Evolutionary conservation across 2,888 invertebrate genomes (phyloP), one percentile per base, ranked within the genome.

Genomic region (Synergus umbraculus): DNA sequence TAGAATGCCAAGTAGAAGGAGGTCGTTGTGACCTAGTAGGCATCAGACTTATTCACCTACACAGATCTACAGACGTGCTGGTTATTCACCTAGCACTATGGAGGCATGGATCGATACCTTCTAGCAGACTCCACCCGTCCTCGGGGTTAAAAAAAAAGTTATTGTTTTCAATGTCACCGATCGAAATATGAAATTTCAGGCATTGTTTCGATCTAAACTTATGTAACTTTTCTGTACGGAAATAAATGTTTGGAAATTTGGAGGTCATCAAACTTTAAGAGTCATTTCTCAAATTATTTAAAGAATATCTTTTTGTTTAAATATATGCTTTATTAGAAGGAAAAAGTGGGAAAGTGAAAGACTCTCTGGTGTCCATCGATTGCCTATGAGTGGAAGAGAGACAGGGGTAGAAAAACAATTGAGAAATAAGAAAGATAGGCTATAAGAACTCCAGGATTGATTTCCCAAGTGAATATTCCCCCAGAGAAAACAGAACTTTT

Each of bases 151-250:
- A 76, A 15, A 15, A 54, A 54, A 41, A 76, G 15, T 58, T 29
- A 41, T 76, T n/a, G 12, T 76, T 54, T 76, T 76, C 54, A 76
- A 76, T 76, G 54, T 76, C 76, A 54, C 46, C 54, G 46, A 3
- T 54, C 66, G 41, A 43, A 1, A 22, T 44, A 18, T 66, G n/a
- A 43, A 66, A 66, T 66, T 66, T 12, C 66, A 29, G 15, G 1
- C 15, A 41, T 65, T 65, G 41, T 65, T n/a, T 65, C n/a, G 1
- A 65, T 8, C 7, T 9, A 65, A 65, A n/a, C 65, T 65, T 41
- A 15, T 15, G 37, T 65, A 41, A 65, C n/a, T 15, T 15, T 49
- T 7, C 4, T 49, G 15, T 15, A 49, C 15, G 15, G 49, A 15
- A 49, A 49, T 15, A 15, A 1, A 49, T 49, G 15, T 49, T 5